Percentiles rank a stretch among this genome's conserved stretches.
Evolutionary conservation across 2,113 vertebrate species (phyloP).

Genomic region (Oryctolagus cuniculus): DNA sequence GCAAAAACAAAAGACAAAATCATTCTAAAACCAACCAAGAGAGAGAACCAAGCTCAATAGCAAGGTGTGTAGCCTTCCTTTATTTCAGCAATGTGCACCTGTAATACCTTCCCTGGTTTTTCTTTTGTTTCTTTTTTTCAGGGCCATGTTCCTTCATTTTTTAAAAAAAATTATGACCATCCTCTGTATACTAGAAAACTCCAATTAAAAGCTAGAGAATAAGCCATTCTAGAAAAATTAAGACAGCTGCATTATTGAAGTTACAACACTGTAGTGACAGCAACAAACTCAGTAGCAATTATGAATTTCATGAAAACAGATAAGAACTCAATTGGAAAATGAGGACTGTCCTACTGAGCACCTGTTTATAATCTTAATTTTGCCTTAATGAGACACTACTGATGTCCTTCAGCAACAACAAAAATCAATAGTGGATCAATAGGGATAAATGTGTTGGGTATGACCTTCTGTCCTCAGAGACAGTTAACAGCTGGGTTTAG

Average conservation of each 20-base stretch:
- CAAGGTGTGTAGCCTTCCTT: background rate
- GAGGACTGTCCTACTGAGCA: constrained; percentile 83
- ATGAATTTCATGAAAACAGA: constrained; percentile 77
- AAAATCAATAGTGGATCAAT: constrained; percentile 91
- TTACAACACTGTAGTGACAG: constrained; percentile 34
- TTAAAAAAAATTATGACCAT: background rate
- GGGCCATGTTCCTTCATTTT: too few relatives aligned
- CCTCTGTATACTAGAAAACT: background rate
- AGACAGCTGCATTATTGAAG: constrained; percentile 58
- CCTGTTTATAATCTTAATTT: constrained; percentile 88
- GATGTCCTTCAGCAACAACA: constrained; percentile 84
- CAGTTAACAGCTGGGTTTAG: constrained; percentile 87
- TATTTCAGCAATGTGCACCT: background rate
- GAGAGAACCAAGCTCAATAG: background rate
- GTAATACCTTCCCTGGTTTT: too few relatives aligned
- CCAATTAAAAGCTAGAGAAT: background rate
- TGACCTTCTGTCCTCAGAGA: constrained; percentile 88
- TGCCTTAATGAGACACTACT: constrained; percentile 88
- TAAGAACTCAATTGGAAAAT: constrained; percentile 83
- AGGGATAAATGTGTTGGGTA: constrained; percentile 85
- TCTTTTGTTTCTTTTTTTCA: too few relatives aligned
- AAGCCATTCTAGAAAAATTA: constrained; percentile 52
- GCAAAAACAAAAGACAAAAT: background rate
- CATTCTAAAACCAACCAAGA: background rate
- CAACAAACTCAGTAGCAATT: constrained; percentile 70